Percentiles rank a stretch among this genome's conserved stretches.
Conservation (phyloP, 2,888 invertebrate genomes). For the Branchellion lobata region DNA sequence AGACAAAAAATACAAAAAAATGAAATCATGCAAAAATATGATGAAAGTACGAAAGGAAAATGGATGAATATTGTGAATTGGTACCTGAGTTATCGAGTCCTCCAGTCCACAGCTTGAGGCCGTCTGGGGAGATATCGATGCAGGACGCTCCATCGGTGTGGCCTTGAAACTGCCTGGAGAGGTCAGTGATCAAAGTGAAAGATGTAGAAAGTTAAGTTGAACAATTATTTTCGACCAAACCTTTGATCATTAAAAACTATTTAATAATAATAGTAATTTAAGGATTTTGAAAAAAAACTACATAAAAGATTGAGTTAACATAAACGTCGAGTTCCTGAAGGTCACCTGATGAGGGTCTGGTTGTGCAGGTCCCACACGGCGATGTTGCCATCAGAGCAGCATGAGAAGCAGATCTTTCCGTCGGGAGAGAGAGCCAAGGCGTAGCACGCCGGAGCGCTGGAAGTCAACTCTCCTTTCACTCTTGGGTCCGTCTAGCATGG, state of each 20-base stretch:
- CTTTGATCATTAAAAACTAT: not conserved
- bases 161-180: constrained; percentile 68
- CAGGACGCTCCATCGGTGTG: constrained; percentile 94
- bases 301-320: too few species aligned
- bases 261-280: not conserved
- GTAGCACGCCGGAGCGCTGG: constrained; percentile 91
- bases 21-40: not conserved
- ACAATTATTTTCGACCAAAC: too few species aligned
- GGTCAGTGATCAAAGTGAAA: not conserved
- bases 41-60: too few species aligned
- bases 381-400: constrained; percentile 94
- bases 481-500: constrained; percentile 74
- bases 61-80: not conserved
- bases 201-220: too few species aligned
- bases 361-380: constrained; percentile 95
- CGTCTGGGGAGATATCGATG: constrained; percentile 86
- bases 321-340: too few species aligned
- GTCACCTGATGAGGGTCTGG: constrained; percentile 80
- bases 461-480: constrained; percentile 88
- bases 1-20: not conserved
- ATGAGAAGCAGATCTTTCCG: constrained; percentile 93
- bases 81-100: constrained; percentile 80
- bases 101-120: constrained; percentile 88
- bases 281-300: not conserved
- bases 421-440: constrained; percentile 94